A percentile compares a stretch with the other conserved stretches of the same genome.
These are phyloP conservation scores for Galerucella calmariensis DNA, from an alignment of 2,888 invertebrate species.

Conservation along the genomic window DNA sequence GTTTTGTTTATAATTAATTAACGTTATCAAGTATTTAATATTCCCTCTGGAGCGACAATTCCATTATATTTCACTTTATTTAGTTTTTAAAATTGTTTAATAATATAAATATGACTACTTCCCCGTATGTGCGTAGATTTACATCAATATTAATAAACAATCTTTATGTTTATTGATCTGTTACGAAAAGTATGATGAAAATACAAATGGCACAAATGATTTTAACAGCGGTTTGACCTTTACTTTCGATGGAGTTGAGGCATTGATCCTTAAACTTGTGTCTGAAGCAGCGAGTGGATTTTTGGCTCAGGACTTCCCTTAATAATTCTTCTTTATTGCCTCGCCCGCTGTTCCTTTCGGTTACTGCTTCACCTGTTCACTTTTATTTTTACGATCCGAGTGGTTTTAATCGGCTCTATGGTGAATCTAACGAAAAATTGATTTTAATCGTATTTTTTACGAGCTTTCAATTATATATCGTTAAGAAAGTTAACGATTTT, in stretches of 20 bases:
- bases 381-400: slow-evolving; percentile 29
- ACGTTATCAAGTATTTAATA: too few relatives aligned
- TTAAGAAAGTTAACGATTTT: too few relatives aligned
- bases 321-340: slow-evolving; percentile 66
- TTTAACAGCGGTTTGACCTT: slow-evolving; percentile 3
- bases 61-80: too few relatives aligned
- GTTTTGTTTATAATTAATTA: too few relatives aligned
- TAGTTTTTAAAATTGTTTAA: too few relatives aligned
- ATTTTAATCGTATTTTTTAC: background rate
- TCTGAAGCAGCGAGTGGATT: slow-evolving; percentile 65
- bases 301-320: slow-evolving; percentile 65
- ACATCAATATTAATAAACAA: background rate
- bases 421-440: background rate
- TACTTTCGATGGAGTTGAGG: slow-evolving; percentile 54
- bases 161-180: background rate
- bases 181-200: too few relatives aligned
- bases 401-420: slow-evolving; percentile 20
- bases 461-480: too few relatives aligned
- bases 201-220: background rate
- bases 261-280: slow-evolving; percentile 66
- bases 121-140: background rate
- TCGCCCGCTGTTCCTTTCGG: slow-evolving; percentile 56
- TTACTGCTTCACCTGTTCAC: slow-evolving; percentile 45
- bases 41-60: too few relatives aligned
- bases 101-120: too few relatives aligned